phyloP scores from a whole-genome alignment of 2,888 invertebrate genomes.

The Gari tellinella region DNA sequence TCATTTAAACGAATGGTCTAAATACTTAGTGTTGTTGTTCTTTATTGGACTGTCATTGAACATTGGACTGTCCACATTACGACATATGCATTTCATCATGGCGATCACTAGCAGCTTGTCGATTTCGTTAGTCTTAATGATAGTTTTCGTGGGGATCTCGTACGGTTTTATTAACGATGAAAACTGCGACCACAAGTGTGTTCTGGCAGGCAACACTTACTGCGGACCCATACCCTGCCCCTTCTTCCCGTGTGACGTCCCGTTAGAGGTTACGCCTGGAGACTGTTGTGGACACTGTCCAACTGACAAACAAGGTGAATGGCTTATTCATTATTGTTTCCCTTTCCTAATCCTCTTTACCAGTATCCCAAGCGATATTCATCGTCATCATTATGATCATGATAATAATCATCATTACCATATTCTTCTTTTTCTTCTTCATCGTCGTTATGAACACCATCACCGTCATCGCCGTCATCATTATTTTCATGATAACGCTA shows the following conservation, averaged over 20 bases:
- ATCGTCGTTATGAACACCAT: neutral
- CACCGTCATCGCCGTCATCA: neutral
- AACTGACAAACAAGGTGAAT: neutral
- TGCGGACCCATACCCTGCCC: slow-evolving; percentile 48
- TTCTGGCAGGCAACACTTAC: slow-evolving; percentile 1
- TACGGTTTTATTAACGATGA: neutral
- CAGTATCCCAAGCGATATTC: neutral
- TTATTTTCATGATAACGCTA: neutral
- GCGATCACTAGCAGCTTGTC: too few species aligned
- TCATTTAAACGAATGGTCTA: too few species aligned
- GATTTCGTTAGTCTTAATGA: too few species aligned
- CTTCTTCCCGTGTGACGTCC: slow-evolving; percentile 31
- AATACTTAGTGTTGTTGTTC: too few species aligned
- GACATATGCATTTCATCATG: too few species aligned
- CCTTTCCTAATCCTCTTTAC: too few species aligned
- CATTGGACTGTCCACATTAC: too few species aligned
- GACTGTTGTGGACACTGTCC: slow-evolving; percentile 50
- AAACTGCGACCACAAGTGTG: neutral
- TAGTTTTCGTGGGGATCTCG: too few species aligned
- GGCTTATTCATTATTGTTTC: neutral
- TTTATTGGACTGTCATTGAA: too few species aligned
- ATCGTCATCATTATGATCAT: neutral
- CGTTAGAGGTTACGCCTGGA: slow-evolving; percentile 28
- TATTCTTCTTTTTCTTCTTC: neutral
- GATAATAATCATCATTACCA: neutral